These are phyloP conservation scores for Oreonectes daqikongensis DNA, from an alignment of 2,797 vertebrate genomes.

Conservation along the genomic window DNA sequence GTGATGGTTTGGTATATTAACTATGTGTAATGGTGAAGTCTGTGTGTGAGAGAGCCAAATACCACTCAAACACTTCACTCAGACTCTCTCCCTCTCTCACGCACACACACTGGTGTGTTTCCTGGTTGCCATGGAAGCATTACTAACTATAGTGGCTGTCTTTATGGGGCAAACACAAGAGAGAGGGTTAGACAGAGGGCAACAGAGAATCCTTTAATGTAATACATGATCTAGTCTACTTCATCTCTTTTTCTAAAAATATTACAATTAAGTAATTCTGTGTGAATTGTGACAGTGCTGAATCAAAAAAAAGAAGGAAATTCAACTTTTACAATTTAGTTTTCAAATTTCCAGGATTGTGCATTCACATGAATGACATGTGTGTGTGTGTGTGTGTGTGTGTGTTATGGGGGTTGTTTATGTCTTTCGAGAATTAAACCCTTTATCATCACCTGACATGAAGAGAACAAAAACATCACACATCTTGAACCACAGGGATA, in stretches of 20 bases:
- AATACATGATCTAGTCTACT: background rate
- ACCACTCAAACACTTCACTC: background rate
- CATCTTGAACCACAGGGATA: background rate
- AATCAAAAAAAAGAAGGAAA: background rate
- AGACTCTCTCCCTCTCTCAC: constrained; percentile 16
- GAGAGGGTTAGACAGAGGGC: constrained; percentile 5
- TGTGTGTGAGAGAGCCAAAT: background rate
- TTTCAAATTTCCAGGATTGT: background rate
- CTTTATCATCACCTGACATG: background rate
- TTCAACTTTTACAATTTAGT: background rate
- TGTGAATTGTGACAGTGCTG: background rate
- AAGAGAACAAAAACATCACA: background rate
- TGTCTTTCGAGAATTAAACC: background rate
- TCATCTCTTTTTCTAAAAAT: no score
- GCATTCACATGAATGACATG: background rate
- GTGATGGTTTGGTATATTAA: background rate
- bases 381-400: no score
- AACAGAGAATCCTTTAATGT: background rate
- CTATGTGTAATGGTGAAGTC: constrained; percentile 7
- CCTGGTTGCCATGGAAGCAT: constrained; percentile 81
- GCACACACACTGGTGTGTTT: constrained; percentile 71
- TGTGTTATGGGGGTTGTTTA: background rate
- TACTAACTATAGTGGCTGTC: constrained; percentile 73
- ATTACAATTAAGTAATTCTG: background rate
- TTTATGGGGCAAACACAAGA: constrained; percentile 67